These are phyloP conservation scores for Syngnathus scovelli DNA, from an alignment of 2,113 vertebrate genomes.

Conservation along the genomic window DNA sequence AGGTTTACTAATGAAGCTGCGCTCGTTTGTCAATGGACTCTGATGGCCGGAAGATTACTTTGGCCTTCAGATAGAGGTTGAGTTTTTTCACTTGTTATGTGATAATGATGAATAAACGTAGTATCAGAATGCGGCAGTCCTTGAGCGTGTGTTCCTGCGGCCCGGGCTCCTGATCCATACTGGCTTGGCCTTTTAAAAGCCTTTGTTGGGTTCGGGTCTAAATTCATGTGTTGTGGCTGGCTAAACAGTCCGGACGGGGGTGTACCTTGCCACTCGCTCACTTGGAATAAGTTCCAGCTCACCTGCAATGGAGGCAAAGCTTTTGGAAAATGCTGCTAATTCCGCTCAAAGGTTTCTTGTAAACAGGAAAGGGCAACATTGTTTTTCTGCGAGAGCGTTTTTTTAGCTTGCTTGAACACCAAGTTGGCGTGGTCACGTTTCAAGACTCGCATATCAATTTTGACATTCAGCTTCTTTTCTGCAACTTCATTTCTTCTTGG, in stretches of 20 bases:
- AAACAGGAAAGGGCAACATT: too few relatives aligned
- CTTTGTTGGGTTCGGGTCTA: neutral
- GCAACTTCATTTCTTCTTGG: neutral
- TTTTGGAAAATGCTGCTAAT: neutral
- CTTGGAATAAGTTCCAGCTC: neutral
- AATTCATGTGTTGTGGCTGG: neutral
- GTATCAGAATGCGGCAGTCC: conserved; percentile 5
- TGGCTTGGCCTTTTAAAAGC: neutral
- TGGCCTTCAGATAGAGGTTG: neutral
- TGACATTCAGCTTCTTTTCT: neutral
- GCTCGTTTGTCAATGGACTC: neutral
- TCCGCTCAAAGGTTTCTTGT: too few relatives aligned
- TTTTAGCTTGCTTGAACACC: neutral
- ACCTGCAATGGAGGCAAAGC: neutral
- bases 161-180: conserved; percentile 27
- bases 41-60: neutral
- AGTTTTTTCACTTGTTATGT: conserved; percentile 22
- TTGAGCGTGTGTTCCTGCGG: conserved; percentile 16
- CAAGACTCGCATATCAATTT: neutral
- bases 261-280: neutral
- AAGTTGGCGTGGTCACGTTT: neutral
- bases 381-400: too few relatives aligned
- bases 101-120: conserved; percentile 30
- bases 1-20: neutral
- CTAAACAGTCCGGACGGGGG: neutral